phyloP scores from a whole-genome alignment of 2,888 invertebrate genomes.

The Vanessa cardui region DNA sequence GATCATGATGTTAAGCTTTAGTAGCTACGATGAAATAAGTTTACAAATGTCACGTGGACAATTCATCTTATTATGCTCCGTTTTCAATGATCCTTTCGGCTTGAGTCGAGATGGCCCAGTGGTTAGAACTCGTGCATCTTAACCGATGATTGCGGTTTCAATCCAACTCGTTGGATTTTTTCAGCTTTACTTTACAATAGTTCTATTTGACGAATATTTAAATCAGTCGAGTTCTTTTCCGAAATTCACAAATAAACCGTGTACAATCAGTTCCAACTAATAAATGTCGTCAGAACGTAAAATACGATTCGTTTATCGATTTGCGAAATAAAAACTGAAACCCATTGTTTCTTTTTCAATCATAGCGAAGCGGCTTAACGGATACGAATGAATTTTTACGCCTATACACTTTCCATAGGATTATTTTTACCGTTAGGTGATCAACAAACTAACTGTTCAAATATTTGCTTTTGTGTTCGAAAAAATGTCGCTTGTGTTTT shows the following conservation, averaged over 20 bases:
- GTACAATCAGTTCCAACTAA: background rate
- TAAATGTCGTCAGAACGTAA: background rate
- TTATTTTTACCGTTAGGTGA: constrained; percentile 31
- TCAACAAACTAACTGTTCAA: constrained; percentile 26
- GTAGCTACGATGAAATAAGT: too few relatives aligned
- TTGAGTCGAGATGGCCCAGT: too few relatives aligned
- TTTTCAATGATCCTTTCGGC: too few relatives aligned
- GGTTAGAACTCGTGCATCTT: too few relatives aligned
- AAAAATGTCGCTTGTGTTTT: background rate
- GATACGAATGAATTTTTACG: constrained; percentile 34
- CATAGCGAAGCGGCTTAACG: constrained; percentile 37
- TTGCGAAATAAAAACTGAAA: constrained; percentile 30
- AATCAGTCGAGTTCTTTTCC: too few relatives aligned
- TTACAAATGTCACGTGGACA: too few relatives aligned
- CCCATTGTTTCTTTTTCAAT: constrained; percentile 36
- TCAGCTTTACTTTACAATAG: too few relatives aligned
- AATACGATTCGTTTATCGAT: constrained; percentile 15
- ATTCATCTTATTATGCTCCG: too few relatives aligned
- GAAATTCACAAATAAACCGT: background rate
- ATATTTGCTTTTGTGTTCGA: constrained; percentile 1
- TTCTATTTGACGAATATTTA: too few relatives aligned
- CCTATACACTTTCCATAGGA: constrained; percentile 28
- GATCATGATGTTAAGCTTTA: too few relatives aligned
- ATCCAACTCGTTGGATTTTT: too few relatives aligned
- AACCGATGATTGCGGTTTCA: too few relatives aligned